Percentiles rank a stretch among this genome's conserved stretches.
These are phyloP conservation scores for Ostrea denselamellosa DNA, from an alignment of 1,140 invertebrate genomes.

Conservation along the genomic window DNA sequence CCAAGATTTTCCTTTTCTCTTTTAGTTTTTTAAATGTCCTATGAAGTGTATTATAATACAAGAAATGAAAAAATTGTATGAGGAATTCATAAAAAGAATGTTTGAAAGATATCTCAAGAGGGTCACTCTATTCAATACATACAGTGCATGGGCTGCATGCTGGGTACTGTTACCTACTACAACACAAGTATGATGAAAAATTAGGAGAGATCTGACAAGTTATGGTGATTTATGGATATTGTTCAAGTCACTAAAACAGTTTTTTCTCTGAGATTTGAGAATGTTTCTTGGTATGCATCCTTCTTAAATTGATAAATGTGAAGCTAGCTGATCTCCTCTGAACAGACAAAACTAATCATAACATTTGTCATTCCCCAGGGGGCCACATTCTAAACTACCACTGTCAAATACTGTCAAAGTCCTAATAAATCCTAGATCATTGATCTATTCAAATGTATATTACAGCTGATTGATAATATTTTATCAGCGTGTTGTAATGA, in stretches of 20 bases:
- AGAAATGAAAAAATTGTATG: no score
- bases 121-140: neutral
- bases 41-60: no score
- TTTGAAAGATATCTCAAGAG: neutral
- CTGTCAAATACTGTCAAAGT: slow-evolving; percentile 33
- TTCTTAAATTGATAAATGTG: slow-evolving; percentile 27
- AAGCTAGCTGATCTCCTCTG: neutral
- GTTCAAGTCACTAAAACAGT: slow-evolving; percentile 28
- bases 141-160: neutral
- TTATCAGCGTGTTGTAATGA: slow-evolving; percentile 15
- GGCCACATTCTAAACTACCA: neutral
- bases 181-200: slow-evolving; percentile 7
- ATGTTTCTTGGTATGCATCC: slow-evolving; percentile 1
- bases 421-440: slow-evolving; percentile 17
- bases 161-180: slow-evolving; percentile 3
- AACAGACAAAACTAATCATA: slow-evolving; percentile 34
- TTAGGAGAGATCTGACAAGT: neutral
- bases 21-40: no score
- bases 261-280: slow-evolving; percentile 17
- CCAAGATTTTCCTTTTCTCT: no score
- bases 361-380: slow-evolving; percentile 33
- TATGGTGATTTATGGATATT: slow-evolving; percentile 28
- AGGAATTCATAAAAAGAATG: neutral
- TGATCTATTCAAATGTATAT: slow-evolving; percentile 15
- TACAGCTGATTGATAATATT: slow-evolving; percentile 22